These are phyloP conservation scores for Spodoptera frugiperda DNA, from an alignment of 1,140 invertebrate genomes.

Conservation along the genomic window DNA sequence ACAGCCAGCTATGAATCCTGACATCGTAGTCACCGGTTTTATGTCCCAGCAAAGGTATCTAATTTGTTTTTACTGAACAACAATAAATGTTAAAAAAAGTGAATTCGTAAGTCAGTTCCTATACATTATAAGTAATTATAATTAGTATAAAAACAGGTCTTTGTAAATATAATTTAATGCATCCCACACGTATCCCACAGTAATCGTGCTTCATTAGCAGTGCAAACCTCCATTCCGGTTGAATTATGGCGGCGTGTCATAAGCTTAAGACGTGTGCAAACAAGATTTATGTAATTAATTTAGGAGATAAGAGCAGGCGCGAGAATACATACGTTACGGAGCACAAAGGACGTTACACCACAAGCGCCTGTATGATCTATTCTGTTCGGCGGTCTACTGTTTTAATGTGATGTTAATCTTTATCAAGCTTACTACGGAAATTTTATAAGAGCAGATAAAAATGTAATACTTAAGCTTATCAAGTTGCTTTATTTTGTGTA, in stretches of 20 bases:
- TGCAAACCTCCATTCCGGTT: conserved; percentile 76
- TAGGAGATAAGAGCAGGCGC: conserved; percentile 82
- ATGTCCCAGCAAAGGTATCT: conserved; percentile 18
- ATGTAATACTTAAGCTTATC: not conserved
- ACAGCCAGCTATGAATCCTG: conserved; percentile 51
- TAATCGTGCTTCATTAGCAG: conserved; percentile 80
- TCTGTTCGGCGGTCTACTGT: not conserved
- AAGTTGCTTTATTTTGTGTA: conserved; percentile 13
- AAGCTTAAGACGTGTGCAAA: conserved; percentile 85
- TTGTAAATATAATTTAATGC: conserved; percentile 13
- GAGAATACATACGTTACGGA: conserved; percentile 74
- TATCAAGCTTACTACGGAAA: not conserved
- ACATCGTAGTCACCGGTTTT: conserved; percentile 39
- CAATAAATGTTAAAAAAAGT: not conserved
- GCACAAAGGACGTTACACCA: conserved; percentile 69
- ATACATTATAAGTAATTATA: not conserved
- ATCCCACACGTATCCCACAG: conserved; percentile 44
- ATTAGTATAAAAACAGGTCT: not conserved
- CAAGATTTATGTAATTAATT: conserved; percentile 86
- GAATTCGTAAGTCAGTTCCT: not conserved
- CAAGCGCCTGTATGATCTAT: not conserved
- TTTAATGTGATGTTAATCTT: conserved; percentile 15
- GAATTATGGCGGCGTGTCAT: conserved; percentile 82
- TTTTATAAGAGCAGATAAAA: not conserved
- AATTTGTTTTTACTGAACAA: not conserved